Evolutionary conservation across 2,888 invertebrate species (phyloP), one percentile per base, ranked within the genome.

Genomic region (Mesorhabditis spiculigera): DNA sequence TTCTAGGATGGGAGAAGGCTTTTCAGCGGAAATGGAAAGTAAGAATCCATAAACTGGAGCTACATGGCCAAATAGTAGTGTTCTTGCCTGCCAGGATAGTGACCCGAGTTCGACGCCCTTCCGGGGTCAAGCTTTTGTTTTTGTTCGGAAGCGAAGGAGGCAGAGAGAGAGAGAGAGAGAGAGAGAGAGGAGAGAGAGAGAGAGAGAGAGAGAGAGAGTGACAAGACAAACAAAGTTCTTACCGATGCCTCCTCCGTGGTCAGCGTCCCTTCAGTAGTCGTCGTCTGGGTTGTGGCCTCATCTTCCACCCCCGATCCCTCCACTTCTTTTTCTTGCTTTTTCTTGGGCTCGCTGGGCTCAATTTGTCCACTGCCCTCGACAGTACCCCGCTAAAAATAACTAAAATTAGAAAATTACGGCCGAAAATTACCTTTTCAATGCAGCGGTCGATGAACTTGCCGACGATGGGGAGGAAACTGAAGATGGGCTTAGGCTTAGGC

Each of bases 391-490:
- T 28, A 28, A 28, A 28, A 28, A 28, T 28, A 1, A 28, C 58
- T 50, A 50, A 50, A 50, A 50, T 50, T 10, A 50, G 58, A 50
- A 50, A 50, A 13, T 50, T 50, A 13, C 58, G n/a, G 8, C 10
- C 58, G 8, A 50, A 50, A n/a, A 10, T 69, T 13, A 16, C n/a
- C 45, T 28, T 41, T 5, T 63, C 63, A 43, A 69, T 16, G 44
- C 69, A 72, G 43, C 65, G 61, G 4, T 50, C 50, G 6, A 72
- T 65, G 43, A 69, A 70, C 2, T 13, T 10, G 4, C 58, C 65
- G 43, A 72, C 41, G 5, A 43, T 50, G 3, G 72, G 70, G 50
- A 72, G 44, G 68, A 72, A 72, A 13, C 68, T 71, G 65, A 65
- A 63, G 13, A 28, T 13, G 58, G n/a, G 58, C 8, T n/a, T 16